phyloP scores from a whole-genome alignment of 1,140 invertebrate genomes.

The Hylaeus anthracinus region DNA sequence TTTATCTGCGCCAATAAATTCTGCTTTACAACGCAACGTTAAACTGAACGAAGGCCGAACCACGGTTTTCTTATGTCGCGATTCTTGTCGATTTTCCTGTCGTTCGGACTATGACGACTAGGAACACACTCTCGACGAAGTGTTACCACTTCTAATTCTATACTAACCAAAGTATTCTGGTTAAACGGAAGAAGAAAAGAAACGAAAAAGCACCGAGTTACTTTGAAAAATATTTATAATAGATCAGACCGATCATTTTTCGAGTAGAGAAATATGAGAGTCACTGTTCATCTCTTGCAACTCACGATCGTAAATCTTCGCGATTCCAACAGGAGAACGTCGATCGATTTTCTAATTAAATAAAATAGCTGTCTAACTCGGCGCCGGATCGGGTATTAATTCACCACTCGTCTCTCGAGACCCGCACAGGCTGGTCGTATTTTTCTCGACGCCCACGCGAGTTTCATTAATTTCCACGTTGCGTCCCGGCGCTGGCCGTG shows the following conservation, averaged over 20 bases:
- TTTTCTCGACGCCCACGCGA: slow-evolving; percentile 25
- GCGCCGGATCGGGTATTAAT: not conserved
- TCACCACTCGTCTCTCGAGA: not conserved
- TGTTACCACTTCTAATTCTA: no score
- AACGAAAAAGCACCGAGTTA: not conserved
- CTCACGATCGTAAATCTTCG: not conserved
- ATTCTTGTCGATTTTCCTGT: not conserved
- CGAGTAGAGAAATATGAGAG: no score
- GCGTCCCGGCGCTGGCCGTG: not conserved
- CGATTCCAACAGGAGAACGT: not conserved
- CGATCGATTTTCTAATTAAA: slow-evolving; percentile 1
- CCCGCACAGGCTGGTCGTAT: not conserved
- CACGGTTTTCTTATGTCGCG: not conserved
- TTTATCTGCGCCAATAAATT: slow-evolving; percentile 26
- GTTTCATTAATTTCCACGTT: slow-evolving; percentile 38
- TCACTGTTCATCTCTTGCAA: no score
- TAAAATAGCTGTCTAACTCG: not conserved
- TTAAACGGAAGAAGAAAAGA: not conserved
- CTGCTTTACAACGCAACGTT: not conserved
- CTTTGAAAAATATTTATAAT: no score
- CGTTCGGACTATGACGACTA: not conserved
- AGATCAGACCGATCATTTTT: no score
- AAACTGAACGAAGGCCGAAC: not conserved
- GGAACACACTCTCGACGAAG: not conserved
- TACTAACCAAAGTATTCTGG: no score